Base-by-base conservation (phyloP, 2,113 vertebrate genomes). In the Melanerpes aurifrons region DNA sequence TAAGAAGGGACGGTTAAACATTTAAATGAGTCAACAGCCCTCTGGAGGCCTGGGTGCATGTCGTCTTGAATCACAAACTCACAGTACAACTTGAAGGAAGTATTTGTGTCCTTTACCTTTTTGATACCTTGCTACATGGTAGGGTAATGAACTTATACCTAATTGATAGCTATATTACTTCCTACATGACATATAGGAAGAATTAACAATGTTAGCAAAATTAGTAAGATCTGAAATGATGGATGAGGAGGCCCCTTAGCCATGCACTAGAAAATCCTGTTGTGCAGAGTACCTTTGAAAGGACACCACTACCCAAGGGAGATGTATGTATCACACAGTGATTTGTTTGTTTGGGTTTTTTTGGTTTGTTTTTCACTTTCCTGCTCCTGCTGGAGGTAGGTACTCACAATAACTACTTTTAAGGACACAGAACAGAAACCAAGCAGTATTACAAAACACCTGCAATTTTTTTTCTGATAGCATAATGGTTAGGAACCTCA, bases 401-500 rank as follows among this genome's bases (percentile, higher is more conserved):
- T 28, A 6, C 10, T 69, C 37, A 45, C 20, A 26, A 2, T 1
- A 17, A 15, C 72, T 40, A 6, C 31, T 63, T 57, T 40, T 45
- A 18, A 24, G 29, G 53, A 73, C 22, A 48, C 20, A 11, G 6
- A 11, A 12, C 10, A 82, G 63, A 48, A 76, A 7, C 16, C 12
- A 63, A 56, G 37, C 6, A 78, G 48, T 20, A 2, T 10, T 10
- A 5, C 21, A 40, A 6, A 0, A 8, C 20, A 15, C 2, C 47
- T 28, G 29, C 32, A 29, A 17, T 21, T 22, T 21, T 48, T 10
- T 73, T 80, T 72, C 10, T 25, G 45, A 6, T 0, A 43, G 28
- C 3, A 3, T 4, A 32, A 17, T 6, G 20, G 18, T 43, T 20
- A 53, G 54, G 19, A 89, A 28, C 40, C 3, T 62, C 67, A 15